Evolutionary conservation across 2,888 invertebrate species (phyloP), one percentile per base, ranked within the genome.

Genomic region (Melanargia galathea): DNA sequence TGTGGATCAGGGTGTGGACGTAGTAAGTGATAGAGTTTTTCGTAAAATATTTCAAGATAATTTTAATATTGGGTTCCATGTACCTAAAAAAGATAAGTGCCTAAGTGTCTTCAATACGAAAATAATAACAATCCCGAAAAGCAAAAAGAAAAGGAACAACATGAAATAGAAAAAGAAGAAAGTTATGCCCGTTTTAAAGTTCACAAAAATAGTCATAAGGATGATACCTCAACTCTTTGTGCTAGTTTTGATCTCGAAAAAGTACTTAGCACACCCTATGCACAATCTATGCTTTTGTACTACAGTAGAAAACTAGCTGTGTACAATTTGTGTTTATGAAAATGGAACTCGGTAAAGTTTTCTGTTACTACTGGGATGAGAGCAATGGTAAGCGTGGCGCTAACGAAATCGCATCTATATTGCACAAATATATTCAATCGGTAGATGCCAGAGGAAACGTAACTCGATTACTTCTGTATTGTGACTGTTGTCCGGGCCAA

Each of bases 31-130:
- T 16, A 43, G 7, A 43, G 16, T 43, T 43, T 43, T 43, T 43
- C 40, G 40, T 43, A 18, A 18, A 43, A 43, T 38, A 38, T 38
- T 38, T 38, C 38, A 38, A 38, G 38, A 38, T 43, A 43, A 43
- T 43, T 43, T 43, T 43, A 43, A 43, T 43, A 43, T 43, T 16
- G 40, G 40, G 16, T 43, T 43, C 18, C 40, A 43, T 43, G 40
- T 43, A 43, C 40, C 40, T 43, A 43, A 43, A 43, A 43, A 43
- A 43, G 40, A 18, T n/a, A 43, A 18, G 13, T 35, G 35, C 13
- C 35, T 35, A 35, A 35, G 35, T 35, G 35, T 35, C 3, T 35
- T 35, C n/a, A 13, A 35, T 35, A 35, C 35, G 13, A 35, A 35
- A 35, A 35, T 35, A 35, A 35, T 35, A 35, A 35, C n/a, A 13